These are phyloP conservation scores for Brachycybe producta DNA, from an alignment of 2,888 invertebrate species.

Conservation along the genomic window DNA sequence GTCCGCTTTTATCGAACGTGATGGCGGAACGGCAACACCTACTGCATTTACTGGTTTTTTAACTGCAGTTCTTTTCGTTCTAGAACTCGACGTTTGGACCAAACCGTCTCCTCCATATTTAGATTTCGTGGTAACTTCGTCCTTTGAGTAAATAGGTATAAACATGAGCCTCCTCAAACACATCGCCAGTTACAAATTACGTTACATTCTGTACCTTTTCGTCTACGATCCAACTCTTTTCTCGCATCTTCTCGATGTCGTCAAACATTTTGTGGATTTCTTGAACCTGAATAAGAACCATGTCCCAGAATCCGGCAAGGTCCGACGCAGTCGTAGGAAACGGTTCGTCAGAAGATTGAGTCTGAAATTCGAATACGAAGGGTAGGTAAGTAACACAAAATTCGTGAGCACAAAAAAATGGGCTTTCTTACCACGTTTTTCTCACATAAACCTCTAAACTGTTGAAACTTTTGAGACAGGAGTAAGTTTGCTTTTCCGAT, in stretches of 20 bases:
- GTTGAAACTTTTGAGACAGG: conserved; percentile 84
- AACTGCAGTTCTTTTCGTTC: conserved; percentile 3
- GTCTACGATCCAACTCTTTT: conserved; percentile 32
- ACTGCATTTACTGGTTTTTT: conserved; percentile 1
- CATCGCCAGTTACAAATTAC: no score
- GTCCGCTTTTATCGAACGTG: conserved; percentile 21
- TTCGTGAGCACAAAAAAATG: not conserved
- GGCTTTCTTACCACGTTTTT: conserved; percentile 46
- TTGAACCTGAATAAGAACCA: conserved; percentile 82
- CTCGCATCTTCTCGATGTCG: conserved; percentile 32
- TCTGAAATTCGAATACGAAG: conserved; percentile 33
- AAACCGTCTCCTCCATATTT: no score
- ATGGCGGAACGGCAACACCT: not conserved
- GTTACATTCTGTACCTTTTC: no score
- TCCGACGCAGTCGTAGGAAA: conserved; percentile 82
- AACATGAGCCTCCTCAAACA: no score
- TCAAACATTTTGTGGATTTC: conserved; percentile 67
- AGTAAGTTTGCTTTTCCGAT: conserved; percentile 82
- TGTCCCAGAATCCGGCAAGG: conserved; percentile 94
- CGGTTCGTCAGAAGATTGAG: conserved; percentile 56
- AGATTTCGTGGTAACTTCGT: not conserved
- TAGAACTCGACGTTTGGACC: no score
- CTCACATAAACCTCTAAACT: conserved; percentile 68
- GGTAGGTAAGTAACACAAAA: not conserved
- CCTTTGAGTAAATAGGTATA: no score